These are phyloP conservation scores for Drosophila subobscura DNA, from an alignment of 1,140 invertebrate species.

Conservation along the genomic window DNA sequence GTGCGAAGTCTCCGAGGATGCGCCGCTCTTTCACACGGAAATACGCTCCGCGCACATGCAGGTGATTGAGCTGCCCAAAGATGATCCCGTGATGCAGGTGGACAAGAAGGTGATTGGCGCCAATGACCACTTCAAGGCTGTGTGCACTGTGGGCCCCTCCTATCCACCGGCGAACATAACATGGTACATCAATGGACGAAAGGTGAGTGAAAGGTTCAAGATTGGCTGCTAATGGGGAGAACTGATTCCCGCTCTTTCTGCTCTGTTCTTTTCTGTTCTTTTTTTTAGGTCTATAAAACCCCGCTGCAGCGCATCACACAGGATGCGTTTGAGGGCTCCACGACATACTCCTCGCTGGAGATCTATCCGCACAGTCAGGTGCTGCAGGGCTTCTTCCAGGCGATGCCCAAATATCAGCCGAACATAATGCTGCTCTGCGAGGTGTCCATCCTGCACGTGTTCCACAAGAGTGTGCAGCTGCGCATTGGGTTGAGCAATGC, in stretches of 20 bases:
- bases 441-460: slow-evolving; percentile 79
- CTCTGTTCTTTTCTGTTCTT: background rate
- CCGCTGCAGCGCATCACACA: slow-evolving; percentile 79
- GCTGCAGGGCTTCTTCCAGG: slow-evolving; percentile 78
- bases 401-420: slow-evolving; percentile 76
- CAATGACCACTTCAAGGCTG: slow-evolving; percentile 83
- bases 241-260: background rate
- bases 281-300: slow-evolving; percentile 70
- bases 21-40: slow-evolving; percentile 88
- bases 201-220: slow-evolving; percentile 84
- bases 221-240: slow-evolving; percentile 2
- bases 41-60: slow-evolving; percentile 88
- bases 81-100: slow-evolving; percentile 79
- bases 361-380: slow-evolving; percentile 79
- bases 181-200: slow-evolving; percentile 88
- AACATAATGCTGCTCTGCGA: slow-evolving; percentile 77
- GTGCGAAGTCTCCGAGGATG: slow-evolving; percentile 90
- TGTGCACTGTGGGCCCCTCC: slow-evolving; percentile 85
- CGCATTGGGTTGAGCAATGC: slow-evolving; percentile 67
- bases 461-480: slow-evolving; percentile 79
- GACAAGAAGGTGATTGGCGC: slow-evolving; percentile 79
- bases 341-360: slow-evolving; percentile 75
- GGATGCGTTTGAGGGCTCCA: slow-evolving; percentile 74
- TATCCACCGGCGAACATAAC: slow-evolving; percentile 89
- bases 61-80: slow-evolving; percentile 85